Evolutionary conservation across 2,888 invertebrate genomes (phyloP), one percentile per base, ranked within the genome.

Genomic region (Tetragnatha montana): DNA sequence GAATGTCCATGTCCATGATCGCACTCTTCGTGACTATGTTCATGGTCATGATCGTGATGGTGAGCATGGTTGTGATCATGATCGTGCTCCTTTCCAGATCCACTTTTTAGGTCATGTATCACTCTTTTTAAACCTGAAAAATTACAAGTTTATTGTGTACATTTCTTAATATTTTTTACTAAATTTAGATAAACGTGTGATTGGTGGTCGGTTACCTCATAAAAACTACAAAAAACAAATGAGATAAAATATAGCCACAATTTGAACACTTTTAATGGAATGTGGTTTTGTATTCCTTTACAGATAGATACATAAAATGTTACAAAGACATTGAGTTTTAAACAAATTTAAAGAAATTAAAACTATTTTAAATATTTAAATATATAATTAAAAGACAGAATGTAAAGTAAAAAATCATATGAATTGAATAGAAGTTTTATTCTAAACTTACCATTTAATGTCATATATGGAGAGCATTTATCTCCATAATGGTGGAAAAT

Each of bases 401-500:
- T 69, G 6, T 22, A 35, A 4, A 35, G 35, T 35, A 35, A 35
- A 35, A 35, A 35, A 35, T 35, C 35, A 35, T 35, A 35, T 35
- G 35, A 35, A 35, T 35, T 35, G 4, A 4, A 35, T 35, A 2
- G 4, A 35, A 35, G 35, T 35, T 35, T 3, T 19, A 76, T 22
- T 22, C 19, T n/a, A 22, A 21, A 79, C 69, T 83, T 73, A 87
- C 90, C 90, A n/a, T 68, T 70, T 8, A 83, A 14, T 21, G 22
- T 87, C 70, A 90, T 87, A 49, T 81, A 85, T n/a, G 90, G 80
- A 6, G 90, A 84, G 22, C 90, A 90, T n/a, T 60, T 78, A 71
- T 91, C 91, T 17, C 88, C 91, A 70, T 91, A 91, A 73, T 74
- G 84, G 17, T 81, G 85, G 35, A 91, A 91, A 35, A 91, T 82